Conservation (phyloP, 2,888 invertebrate species). For the Thymelicus sylvestris region DNA sequence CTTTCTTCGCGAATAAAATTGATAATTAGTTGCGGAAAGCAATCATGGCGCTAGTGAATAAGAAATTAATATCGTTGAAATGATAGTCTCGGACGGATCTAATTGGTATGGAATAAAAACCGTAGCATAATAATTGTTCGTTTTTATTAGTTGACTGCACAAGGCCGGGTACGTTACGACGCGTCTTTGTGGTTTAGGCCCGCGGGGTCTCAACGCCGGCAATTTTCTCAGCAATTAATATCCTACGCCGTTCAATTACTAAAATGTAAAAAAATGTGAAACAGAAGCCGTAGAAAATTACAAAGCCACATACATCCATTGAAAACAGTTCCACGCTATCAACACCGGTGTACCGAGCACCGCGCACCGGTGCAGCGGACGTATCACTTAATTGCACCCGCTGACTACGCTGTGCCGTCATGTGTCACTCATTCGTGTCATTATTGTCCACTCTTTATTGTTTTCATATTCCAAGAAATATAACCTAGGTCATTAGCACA, state of each 20-base stretch:
- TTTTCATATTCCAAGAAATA: constrained; percentile 26
- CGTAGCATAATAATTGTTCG: constrained; percentile 68
- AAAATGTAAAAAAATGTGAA: constrained; percentile 71
- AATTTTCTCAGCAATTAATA: constrained; percentile 82
- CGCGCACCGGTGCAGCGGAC: constrained; percentile 46
- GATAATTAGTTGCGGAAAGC: constrained; percentile 52
- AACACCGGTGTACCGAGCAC: constrained; percentile 48
- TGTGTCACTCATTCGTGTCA: constrained; percentile 56
- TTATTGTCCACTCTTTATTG: constrained; percentile 32
- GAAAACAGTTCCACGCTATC: constrained; percentile 61
- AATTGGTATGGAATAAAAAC: constrained; percentile 67
- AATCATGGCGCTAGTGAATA: constrained; percentile 55
- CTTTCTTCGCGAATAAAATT: constrained; percentile 42
- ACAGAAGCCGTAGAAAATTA: constrained; percentile 70
- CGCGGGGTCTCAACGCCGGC: constrained; percentile 61
- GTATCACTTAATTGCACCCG: constrained; percentile 61
- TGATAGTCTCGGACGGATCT: constrained; percentile 53
- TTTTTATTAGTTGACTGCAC: constrained; percentile 65
- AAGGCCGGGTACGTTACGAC: constrained; percentile 51
- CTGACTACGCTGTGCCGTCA: constrained; percentile 57
- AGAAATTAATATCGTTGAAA: constrained; percentile 56
- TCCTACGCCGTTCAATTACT: constrained; percentile 72
- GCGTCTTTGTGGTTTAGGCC: constrained; percentile 74
- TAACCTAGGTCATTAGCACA: constrained; percentile 30
- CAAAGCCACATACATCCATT: constrained; percentile 60